Conservation (phyloP, 2,113 vertebrate genomes). For the Zootoca vivipara region DNA sequence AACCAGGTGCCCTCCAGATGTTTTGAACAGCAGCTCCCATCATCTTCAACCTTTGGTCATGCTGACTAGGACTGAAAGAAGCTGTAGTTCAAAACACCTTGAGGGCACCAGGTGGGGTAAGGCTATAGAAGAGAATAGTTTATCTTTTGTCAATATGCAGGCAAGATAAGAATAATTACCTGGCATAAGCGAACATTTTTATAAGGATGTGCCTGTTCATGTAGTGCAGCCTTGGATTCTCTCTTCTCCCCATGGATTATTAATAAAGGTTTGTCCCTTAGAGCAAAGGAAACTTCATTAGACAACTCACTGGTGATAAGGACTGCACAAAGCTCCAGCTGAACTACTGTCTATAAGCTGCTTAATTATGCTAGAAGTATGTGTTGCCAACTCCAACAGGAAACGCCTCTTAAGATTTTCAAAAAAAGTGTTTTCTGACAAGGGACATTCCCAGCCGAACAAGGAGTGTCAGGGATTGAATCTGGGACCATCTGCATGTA, state of each 20-base stretch:
- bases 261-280: constrained; percentile 87
- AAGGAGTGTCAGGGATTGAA: no score
- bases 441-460: neutral
- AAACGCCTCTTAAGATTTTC: no score
- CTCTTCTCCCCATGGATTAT: constrained; percentile 95
- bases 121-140: neutral
- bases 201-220: constrained; percentile 86
- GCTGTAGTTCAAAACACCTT: no score
- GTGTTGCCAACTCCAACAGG: neutral
- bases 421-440: no score
- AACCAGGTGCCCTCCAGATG: no score
- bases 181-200: constrained; percentile 90
- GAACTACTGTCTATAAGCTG: neutral
- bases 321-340: neutral
- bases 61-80: no score
- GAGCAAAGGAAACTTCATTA: constrained; percentile 38
- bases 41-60: no score
- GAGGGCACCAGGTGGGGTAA: no score
- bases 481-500: no score
- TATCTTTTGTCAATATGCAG: neutral
- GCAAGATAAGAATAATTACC: constrained; percentile 72
- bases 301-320: neutral
- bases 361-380: neutral
- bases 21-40: no score
- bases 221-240: constrained; percentile 89